A percentile compares a stretch with the other conserved stretches of the same genome.
phyloP scores from a whole-genome alignment of 2,888 invertebrate species.

The Schrankia costaestrigalis region DNA sequence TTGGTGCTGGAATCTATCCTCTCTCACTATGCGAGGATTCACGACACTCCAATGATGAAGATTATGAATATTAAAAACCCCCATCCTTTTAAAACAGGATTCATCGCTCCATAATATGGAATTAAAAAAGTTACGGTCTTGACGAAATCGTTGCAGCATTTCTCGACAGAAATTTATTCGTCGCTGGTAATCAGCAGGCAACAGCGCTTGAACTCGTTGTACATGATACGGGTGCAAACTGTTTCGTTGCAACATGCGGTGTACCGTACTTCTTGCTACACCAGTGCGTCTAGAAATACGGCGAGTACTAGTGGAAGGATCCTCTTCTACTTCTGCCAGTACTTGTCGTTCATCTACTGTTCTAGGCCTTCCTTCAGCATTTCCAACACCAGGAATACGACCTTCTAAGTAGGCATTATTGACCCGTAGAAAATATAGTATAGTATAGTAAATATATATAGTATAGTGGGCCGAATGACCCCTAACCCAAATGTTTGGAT shows the following conservation, averaged over 20 bases:
- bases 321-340: too few species aligned
- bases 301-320: too few species aligned
- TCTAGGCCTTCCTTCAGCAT: too few species aligned
- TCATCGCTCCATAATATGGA: not conserved
- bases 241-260: not conserved
- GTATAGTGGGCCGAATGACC: too few species aligned
- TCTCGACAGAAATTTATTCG: not conserved
- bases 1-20: conserved; percentile 1
- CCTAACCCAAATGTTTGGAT: too few species aligned
- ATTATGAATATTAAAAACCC: conserved; percentile 2
- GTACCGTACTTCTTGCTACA: not conserved
- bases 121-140: not conserved
- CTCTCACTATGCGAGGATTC: not conserved
- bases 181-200: not conserved
- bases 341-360: too few species aligned
- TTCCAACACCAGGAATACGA: too few species aligned
- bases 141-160: not conserved
- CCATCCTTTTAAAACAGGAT: conserved; percentile 1
- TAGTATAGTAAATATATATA: too few species aligned
- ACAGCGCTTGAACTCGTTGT: not conserved
- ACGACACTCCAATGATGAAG: not conserved
- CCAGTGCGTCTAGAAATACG: too few species aligned
- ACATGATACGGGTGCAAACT: conserved; percentile 1
- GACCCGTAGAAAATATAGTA: too few species aligned
- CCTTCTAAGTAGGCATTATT: too few species aligned